A percentile compares a stretch with the other conserved stretches of the same genome.
Evolutionary conservation across 2,797 vertebrate genomes (phyloP).

Genomic region (Enteromius trimaculatus): DNA sequence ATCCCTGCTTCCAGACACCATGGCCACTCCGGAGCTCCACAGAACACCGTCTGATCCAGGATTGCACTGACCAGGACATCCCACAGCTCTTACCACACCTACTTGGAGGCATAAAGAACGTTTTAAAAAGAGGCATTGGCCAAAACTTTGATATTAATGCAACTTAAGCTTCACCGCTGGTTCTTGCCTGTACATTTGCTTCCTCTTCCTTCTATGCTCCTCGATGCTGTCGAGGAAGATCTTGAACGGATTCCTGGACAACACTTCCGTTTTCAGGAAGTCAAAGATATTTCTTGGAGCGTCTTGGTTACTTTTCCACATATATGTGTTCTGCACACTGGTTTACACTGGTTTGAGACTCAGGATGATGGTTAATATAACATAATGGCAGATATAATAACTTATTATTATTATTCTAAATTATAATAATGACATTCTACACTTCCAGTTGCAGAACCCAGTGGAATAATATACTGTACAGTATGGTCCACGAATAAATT

Average conservation of each 20-base stretch:
- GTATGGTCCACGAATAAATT: not conserved
- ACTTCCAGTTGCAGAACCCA: slow-evolving; percentile 6
- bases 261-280: slow-evolving; percentile 41
- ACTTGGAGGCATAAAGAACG: not conserved
- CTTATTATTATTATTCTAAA: slow-evolving; percentile 65
- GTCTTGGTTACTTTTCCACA: slow-evolving; percentile 23
- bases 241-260: not conserved
- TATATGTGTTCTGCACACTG: slow-evolving; percentile 78
- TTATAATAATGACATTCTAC: not conserved
- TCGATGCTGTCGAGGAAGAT: not conserved
- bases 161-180: not conserved
- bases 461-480: not conserved
- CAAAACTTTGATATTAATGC: slow-evolving; percentile 10
- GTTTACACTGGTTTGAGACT: slow-evolving; percentile 90
- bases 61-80: slow-evolving; percentile 67
- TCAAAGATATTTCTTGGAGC: not conserved
- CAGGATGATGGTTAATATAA: slow-evolving; percentile 92
- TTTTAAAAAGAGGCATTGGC: slow-evolving; percentile 6
- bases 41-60: slow-evolving; percentile 90
- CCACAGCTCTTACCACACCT: slow-evolving; percentile 1
- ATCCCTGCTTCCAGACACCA: slow-evolving; percentile 81
- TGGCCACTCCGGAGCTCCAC: slow-evolving; percentile 78
- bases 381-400: slow-evolving; percentile 81
- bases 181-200: not conserved
- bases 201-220: slow-evolving; percentile 24